These are phyloP conservation scores for Cephus pygmeus DNA, from an alignment of 2,888 invertebrate species.

Conservation along the genomic window DNA sequence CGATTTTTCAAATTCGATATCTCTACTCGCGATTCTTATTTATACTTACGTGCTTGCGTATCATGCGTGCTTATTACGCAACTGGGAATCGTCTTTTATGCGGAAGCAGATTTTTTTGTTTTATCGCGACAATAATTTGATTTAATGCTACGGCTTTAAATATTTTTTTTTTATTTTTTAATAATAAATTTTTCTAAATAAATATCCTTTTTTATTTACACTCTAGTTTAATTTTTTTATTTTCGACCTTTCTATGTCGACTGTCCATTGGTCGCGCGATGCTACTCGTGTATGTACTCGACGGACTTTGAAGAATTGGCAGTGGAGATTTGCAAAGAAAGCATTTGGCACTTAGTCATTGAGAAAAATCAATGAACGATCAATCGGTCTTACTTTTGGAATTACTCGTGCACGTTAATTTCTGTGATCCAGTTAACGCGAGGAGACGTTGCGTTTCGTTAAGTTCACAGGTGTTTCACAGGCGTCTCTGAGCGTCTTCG, in stretches of 20 bases:
- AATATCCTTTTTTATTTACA: background rate
- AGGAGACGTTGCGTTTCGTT: background rate
- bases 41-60: background rate
- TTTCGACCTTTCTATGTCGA: too few species aligned
- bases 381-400: background rate
- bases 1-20: background rate
- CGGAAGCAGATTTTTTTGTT: too few species aligned
- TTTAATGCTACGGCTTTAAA: too few species aligned
- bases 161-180: too few species aligned
- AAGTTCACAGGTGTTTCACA: background rate
- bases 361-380: background rate
- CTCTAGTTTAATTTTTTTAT: background rate
- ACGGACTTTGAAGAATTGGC: background rate
- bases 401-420: background rate
- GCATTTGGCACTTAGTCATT: too few species aligned
- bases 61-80: background rate
- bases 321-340: background rate
- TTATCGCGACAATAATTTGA: too few species aligned
- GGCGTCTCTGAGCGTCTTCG: background rate
- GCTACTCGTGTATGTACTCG: too few species aligned
- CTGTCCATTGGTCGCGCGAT: too few species aligned
- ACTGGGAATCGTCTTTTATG: too few species aligned
- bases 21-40: background rate
- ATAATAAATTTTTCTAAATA: too few species aligned
- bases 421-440: background rate